Evolutionary conservation across 2,888 invertebrate genomes (phyloP).

Genomic region (Limenitis camilla): DNA sequence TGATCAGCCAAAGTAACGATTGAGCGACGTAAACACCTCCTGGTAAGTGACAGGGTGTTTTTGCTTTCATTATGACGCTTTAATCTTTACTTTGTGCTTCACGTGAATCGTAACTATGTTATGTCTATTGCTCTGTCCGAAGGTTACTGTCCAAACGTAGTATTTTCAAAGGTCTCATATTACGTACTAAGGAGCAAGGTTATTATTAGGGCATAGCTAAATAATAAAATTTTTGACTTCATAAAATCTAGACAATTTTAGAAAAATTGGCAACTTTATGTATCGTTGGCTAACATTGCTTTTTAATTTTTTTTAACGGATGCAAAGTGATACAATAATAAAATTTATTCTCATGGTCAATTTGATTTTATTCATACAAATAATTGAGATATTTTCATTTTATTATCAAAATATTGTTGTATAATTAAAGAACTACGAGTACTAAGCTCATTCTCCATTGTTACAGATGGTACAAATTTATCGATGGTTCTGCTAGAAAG

Average conservation of each 20-base stretch:
- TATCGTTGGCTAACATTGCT: constrained; percentile 13
- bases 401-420: background rate
- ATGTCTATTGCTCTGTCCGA: constrained; percentile 14
- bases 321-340: background rate
- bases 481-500: constrained; percentile 88
- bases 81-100: constrained; percentile 73
- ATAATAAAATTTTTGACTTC: constrained; percentile 9
- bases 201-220: constrained; percentile 6
- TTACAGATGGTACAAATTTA: constrained; percentile 96
- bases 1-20: constrained; percentile 70
- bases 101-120: constrained; percentile 48
- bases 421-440: background rate
- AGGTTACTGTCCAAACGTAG: constrained; percentile 14
- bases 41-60: constrained; percentile 74
- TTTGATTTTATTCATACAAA: too few relatives aligned
- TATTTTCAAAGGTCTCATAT: constrained; percentile 17
- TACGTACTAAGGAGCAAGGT: too few relatives aligned
- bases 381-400: background rate
- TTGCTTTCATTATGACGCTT: constrained; percentile 69
- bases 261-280: constrained; percentile 7
- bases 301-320: background rate
- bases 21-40: constrained; percentile 70
- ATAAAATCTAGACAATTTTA: constrained; percentile 5
- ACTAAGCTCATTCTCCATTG: constrained; percentile 65
- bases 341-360: background rate